A percentile compares a stretch with the other conserved stretches of the same genome.
Evolutionary conservation across 2,888 invertebrate genomes (phyloP).

Genomic region (Euplexia lucipara): DNA sequence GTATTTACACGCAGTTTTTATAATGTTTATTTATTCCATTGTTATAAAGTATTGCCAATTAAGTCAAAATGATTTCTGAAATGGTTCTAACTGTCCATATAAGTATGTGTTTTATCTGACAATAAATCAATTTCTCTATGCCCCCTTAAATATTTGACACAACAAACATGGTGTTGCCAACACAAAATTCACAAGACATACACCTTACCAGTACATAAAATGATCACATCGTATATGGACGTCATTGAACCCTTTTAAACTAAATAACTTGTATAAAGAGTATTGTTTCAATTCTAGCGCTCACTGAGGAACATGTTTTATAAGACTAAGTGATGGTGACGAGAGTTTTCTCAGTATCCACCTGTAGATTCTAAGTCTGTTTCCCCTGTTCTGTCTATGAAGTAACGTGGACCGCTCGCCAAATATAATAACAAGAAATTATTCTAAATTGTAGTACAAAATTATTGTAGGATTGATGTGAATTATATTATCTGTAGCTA

Average conservation of each 20-base stretch:
- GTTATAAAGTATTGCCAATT: not conserved
- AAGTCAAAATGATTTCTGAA: conserved; percentile 46
- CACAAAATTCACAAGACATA: conserved; percentile 4
- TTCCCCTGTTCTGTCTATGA: conserved; percentile 75
- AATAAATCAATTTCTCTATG: not conserved
- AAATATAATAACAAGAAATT: conserved; percentile 15
- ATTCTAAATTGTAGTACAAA: conserved; percentile 35
- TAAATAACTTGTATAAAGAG: conserved; percentile 67
- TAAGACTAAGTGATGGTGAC: conserved; percentile 84
- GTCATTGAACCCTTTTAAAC: conserved; percentile 47
- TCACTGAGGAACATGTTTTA: conserved; percentile 86
- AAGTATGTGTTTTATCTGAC: conserved; percentile 22
- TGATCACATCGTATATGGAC: conserved; percentile 45
- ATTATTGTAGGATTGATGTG: conserved; percentile 28
- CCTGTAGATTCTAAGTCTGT: conserved; percentile 81
- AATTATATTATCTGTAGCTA: conserved; percentile 21
- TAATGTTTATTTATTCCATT: not conserved
- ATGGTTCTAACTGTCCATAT: conserved; percentile 50
- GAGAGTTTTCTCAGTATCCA: conserved; percentile 81
- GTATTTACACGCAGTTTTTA: not conserved
- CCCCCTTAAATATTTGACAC: conserved; percentile 22
- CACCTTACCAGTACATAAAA: conserved; percentile 13
- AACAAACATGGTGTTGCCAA: conserved; percentile 23
- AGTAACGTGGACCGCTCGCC: conserved; percentile 75
- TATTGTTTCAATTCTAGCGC: conserved; percentile 89